Evolutionary conservation across 2,113 vertebrate genomes (phyloP).

Genomic region (Charina bottae): DNA sequence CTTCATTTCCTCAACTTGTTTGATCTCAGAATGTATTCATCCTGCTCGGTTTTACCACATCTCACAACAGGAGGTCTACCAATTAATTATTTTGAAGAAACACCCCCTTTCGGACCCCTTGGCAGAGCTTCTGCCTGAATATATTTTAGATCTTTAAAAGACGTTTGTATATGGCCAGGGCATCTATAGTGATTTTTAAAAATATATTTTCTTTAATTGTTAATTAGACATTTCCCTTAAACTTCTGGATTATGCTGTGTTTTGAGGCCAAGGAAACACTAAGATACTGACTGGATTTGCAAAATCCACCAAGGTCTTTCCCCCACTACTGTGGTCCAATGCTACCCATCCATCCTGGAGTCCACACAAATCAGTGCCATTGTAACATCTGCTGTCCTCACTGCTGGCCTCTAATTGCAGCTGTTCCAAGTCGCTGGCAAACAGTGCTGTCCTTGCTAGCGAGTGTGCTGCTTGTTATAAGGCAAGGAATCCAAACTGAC

Average conservation of each 20-base stretch:
- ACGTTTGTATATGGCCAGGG: neutral
- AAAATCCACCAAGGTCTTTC: neutral
- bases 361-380: neutral
- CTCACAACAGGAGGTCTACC: neutral
- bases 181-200: neutral
- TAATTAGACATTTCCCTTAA: neutral
- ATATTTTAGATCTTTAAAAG: neutral
- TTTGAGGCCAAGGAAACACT: neutral
- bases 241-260: neutral
- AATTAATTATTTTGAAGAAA: neutral
- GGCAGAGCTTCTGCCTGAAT: neutral
- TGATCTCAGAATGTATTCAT: neutral
- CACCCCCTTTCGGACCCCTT: neutral
- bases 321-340: neutral
- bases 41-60: neutral
- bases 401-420: neutral
- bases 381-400: neutral
- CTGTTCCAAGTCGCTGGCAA: neutral
- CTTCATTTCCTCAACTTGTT: neutral
- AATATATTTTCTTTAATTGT: neutral
- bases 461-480: neutral
- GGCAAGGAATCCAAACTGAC: neutral
- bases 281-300: neutral
- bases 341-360: neutral
- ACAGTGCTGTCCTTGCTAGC: neutral